phyloP scores from a whole-genome alignment of 2,797 vertebrate genomes.

The Orientallactaga sibirica region DNA sequence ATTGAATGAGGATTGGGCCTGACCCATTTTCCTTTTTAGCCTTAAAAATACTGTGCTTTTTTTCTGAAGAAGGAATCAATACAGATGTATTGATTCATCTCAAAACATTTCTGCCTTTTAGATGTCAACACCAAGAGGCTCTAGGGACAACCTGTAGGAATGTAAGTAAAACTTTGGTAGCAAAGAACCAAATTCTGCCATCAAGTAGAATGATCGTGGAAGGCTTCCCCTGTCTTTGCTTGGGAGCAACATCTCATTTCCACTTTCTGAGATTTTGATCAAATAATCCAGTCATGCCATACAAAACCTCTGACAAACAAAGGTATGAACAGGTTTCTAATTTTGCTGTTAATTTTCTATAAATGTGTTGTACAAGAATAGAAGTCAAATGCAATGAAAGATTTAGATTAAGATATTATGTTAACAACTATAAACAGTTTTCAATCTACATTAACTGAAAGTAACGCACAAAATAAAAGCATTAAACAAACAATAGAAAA shows the following conservation, averaged over 20 bases:
- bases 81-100: background rate
- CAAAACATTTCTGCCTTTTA: background rate
- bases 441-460: background rate
- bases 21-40: background rate
- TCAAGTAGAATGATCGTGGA: background rate
- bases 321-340: background rate
- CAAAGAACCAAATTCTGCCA: background rate
- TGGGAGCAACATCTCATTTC: background rate
- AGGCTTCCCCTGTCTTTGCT: background rate
- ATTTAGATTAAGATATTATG: background rate
- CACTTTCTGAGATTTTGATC: background rate
- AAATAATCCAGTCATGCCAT: background rate
- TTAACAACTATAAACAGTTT: background rate
- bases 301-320: background rate
- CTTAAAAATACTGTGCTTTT: background rate
- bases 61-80: background rate
- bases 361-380: background rate
- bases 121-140: background rate
- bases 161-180: too few species aligned
- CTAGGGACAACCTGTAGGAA: background rate
- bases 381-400: background rate
- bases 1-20: background rate
- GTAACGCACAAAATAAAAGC: background rate
- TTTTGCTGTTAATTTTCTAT: background rate
- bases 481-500: background rate